Conservation (phyloP, 2,888 invertebrate genomes). For the Celastrina argiolus region DNA sequence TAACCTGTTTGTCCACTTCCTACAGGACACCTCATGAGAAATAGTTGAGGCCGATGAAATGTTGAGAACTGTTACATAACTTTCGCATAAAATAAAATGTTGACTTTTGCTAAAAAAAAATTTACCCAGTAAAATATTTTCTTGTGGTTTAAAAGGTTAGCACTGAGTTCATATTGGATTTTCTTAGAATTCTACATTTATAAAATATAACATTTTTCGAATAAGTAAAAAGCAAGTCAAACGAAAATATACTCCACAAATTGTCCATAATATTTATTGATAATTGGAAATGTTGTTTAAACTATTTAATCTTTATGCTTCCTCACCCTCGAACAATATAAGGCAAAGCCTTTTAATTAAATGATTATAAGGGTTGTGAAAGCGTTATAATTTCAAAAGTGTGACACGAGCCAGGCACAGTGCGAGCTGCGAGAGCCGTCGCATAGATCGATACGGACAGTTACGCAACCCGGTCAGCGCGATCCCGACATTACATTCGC, state of each 20-base stretch:
- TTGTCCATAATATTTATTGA: no score
- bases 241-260: no score
- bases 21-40: constrained; percentile 59
- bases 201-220: no score
- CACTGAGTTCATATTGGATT: no score
- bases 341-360: neutral
- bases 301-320: no score
- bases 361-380: neutral
- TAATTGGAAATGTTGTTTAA: no score
- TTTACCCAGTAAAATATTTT: neutral
- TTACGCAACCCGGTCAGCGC: constrained; percentile 73
- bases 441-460: constrained; percentile 70
- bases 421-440: constrained; percentile 55
- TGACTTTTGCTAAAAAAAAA: neutral
- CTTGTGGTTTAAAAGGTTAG: no score
- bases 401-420: constrained; percentile 47
- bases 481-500: constrained; percentile 43
- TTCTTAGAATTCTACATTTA: no score
- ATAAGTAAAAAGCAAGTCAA: no score
- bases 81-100: neutral
- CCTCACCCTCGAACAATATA: neutral
- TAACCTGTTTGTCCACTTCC: constrained; percentile 72
- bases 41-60: constrained; percentile 35
- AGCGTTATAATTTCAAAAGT: neutral
- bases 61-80: constrained; percentile 2